phyloP scores from a whole-genome alignment of 1,140 invertebrate genomes.

The Philaenus spumarius region DNA sequence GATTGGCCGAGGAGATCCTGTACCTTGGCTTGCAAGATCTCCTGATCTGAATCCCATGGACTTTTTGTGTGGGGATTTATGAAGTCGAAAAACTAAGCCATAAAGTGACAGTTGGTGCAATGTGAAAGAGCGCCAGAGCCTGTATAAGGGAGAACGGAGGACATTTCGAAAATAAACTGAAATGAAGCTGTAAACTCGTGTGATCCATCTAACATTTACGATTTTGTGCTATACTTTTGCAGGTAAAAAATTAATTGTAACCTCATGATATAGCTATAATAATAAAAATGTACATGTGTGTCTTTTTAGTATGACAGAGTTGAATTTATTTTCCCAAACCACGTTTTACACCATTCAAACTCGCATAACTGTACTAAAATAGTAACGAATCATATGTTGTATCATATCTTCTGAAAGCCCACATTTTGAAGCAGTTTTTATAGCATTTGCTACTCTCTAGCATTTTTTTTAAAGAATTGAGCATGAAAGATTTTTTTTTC shows the following conservation, averaged over 20 bases:
- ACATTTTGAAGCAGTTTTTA: too few relatives aligned
- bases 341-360: neutral
- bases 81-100: neutral
- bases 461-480: too few relatives aligned
- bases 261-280: neutral
- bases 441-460: too few relatives aligned
- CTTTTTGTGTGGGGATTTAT: slow-evolving; percentile 26
- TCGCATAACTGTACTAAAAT: too few relatives aligned
- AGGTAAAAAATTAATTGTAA: neutral
- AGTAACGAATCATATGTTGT: too few relatives aligned
- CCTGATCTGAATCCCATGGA: slow-evolving; percentile 35
- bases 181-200: neutral
- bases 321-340: neutral
- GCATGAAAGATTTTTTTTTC: too few relatives aligned
- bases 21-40: slow-evolving; percentile 33
- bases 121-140: neutral
- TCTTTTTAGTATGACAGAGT: neutral
- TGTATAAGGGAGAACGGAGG: neutral
- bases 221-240: neutral
- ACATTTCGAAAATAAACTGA: neutral
- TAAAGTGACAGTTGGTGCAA: neutral
- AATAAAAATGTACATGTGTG: neutral
- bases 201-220: neutral
- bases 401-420: too few relatives aligned
- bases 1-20: slow-evolving; percentile 31